Base-by-base conservation (phyloP, 2,888 invertebrate genomes). In the Epinotia nisella region DNA sequence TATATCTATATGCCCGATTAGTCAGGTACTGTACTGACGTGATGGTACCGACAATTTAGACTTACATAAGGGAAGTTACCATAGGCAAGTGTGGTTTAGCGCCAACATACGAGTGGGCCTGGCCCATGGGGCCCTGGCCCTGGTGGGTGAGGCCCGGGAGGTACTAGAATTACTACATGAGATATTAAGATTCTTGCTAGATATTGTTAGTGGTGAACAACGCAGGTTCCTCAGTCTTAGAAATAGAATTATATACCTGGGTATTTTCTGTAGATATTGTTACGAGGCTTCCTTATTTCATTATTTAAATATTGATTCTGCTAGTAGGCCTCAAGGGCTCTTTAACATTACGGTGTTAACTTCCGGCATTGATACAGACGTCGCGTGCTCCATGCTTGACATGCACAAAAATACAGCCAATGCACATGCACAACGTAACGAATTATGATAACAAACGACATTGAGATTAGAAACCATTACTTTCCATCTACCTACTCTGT, bases 391-490 rank as follows among this genome's bases (percentile, higher is more conserved):
- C 61, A 61, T 45, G 19, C 35, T 17, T 59, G 29, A 35, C 61
- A 13, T 41, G 11, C 29, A 67, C 56, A 39, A 58, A 70, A 58
- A 68, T 72, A 61, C 60, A 56, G 55, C 55, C n/a, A 71, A 59
- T 74, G 56, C 70, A 70, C 71, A 65, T 76, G 39, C 69, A 80
- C 77, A 78, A 79, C 74, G 72, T 64, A 75, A 82, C 82, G 79
- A 81, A 85, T 85, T 85, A 82, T 83, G 87, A 87, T 89, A 88
- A 87, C 87, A 86, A 35, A 82, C 83, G 83, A 85, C 87, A 87
- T 86, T 88, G 84, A 88, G 85, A 88, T 87, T 85, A 85, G 84
- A 87, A 89, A 88, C 87, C 83, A 87, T 87, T 88, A 87, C 87
- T 89, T 88, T 88, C 86, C 83, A 86, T 84, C 62, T 73, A 75